Base-by-base conservation (phyloP, 1,140 invertebrate genomes). In the Papilio polyxenes region DNA sequence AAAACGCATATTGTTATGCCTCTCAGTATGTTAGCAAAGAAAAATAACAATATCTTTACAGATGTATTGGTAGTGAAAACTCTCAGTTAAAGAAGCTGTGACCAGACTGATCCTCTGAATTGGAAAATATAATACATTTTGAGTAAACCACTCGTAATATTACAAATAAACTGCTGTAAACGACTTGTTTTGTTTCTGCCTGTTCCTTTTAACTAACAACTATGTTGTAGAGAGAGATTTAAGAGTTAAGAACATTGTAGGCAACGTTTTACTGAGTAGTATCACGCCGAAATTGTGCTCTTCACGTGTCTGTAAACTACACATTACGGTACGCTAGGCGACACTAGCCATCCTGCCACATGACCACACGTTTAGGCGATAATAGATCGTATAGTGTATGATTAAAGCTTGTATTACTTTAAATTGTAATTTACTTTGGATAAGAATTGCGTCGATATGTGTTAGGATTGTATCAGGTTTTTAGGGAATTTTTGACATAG, bases 281-380 rank as follows among this genome's bases (percentile, higher is more conserved):
- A 62, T 83, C 83, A 85, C 82, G 81, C 82, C 83, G 62, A 84
- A 83, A 80, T 84, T 83, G 83, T 83, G 69, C 79, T 78, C 31
- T 79, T 65, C 56, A 11, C 77, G 37, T 62, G 49, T 49, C 53
- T n/a, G 44, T 49, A 62, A 51, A 44, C 74, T 79, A 77, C 79
- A 65, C 80, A 81, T 62, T 80, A 75, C 48, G 49, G 79, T 81
- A 81, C 79, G 40, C n/a, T 44, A 7, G 65, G 44, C 75, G 48
- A 74, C 80, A 56, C 40, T 77, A 20, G 11, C 5, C 53, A 53
- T 80, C 72, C 53, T 44, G 4, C 20, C 20, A 11, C 7, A 8
- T 69, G 11, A 13, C 49, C 17, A 40, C 59, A 56, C 72, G 13
- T 13, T 37, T 23, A 49, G 4, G 44, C 4, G 17, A 77, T 59